Evolutionary conservation across 2,113 vertebrate genomes (phyloP).

Genomic region (Morone chrysops): DNA sequence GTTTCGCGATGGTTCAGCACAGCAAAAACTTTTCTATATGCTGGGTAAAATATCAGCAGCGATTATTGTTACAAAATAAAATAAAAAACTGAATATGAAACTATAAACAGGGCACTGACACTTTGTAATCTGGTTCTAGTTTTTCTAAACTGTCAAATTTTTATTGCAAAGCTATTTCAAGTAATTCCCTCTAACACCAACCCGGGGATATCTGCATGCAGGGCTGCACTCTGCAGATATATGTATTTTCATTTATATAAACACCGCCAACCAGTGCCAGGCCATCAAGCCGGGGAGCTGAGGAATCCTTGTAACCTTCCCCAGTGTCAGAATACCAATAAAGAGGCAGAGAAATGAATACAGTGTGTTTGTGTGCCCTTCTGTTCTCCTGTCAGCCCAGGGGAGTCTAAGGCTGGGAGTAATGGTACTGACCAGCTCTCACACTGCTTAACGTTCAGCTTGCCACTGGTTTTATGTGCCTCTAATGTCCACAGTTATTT

Average conservation of each 20-base stretch:
- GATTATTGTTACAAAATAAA: not conserved
- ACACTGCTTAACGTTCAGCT: slow-evolving; percentile 47
- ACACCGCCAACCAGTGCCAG: slow-evolving; percentile 52
- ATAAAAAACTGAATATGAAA: slow-evolving; percentile 21
- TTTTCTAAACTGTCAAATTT: slow-evolving; percentile 54
- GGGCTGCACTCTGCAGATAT: slow-evolving; percentile 71
- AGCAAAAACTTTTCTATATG: not conserved
- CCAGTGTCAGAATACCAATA: slow-evolving; percentile 75
- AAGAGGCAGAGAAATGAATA: slow-evolving; percentile 69
- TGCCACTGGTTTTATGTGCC: slow-evolving; percentile 60
- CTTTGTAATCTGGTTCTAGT: slow-evolving; percentile 46
- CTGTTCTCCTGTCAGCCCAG: slow-evolving; percentile 61
- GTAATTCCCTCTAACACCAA: slow-evolving; percentile 56
- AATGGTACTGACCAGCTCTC: slow-evolving; percentile 67
- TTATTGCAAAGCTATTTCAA: slow-evolving; percentile 61
- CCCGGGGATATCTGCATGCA: slow-evolving; percentile 60
- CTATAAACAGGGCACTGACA: slow-evolving; percentile 15
- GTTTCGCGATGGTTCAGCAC: not conserved
- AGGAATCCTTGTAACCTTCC: slow-evolving; percentile 70
- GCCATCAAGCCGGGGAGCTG: slow-evolving; percentile 60
- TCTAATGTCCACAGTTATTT: slow-evolving; percentile 55
- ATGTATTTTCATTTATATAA: slow-evolving; percentile 74
- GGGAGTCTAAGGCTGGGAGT: slow-evolving; percentile 56
- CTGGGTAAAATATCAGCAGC: slow-evolving; percentile 15
- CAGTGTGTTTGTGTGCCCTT: slow-evolving; percentile 51